Base-by-base conservation (phyloP, 2,113 vertebrate species). In the Chaenocephalus aceratus region DNA sequence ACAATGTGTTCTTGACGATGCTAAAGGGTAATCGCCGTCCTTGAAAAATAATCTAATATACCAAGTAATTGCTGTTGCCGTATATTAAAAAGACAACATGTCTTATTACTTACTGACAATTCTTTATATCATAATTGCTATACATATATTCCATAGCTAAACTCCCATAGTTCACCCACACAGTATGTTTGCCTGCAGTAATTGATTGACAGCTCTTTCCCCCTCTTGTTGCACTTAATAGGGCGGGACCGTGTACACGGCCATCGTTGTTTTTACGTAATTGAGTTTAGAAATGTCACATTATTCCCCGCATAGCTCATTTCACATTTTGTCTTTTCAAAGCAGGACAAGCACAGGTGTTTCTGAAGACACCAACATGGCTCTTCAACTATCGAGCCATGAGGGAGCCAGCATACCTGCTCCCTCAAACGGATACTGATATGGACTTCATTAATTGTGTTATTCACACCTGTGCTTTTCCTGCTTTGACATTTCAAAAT, bases 1-100 rank as follows among this genome's bases (percentile, higher is more conserved):
- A 58, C 45, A 54, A 9, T 53, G 16, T 1, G 14, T 56, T 71
- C n/a, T 41, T 70, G 26, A 45, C 60, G 49, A 5, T 34, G 16
- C 45, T 49, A 52, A 52, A 51, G 54, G 54, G 21, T 48, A 13
- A 14, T 54, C 6, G 23, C 0, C 4, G 3, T 26, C 12, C 23
- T 54, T 58, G 21, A 30, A 54, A 54, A 48, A 41, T 48, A 46
- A 58, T 44, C 1, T 7, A 15, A 51, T 72, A 66, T 53, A 66
- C 63, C 15, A 66, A 73, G 23, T 56, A 2, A 23, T 45, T n/a
- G 0, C 53, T 70, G 63, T 16, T 60, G 41, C 1, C 1, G 4
- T 36, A 44, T 49, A 49, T 65, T n/a, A 72, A 18, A 67, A 21
- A 15, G 65, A 49, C 66, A 58, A 77, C 46, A 3, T 54, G 5